phyloP scores from a whole-genome alignment of 1,140 invertebrate species.

The Drosophila bocqueti region DNA sequence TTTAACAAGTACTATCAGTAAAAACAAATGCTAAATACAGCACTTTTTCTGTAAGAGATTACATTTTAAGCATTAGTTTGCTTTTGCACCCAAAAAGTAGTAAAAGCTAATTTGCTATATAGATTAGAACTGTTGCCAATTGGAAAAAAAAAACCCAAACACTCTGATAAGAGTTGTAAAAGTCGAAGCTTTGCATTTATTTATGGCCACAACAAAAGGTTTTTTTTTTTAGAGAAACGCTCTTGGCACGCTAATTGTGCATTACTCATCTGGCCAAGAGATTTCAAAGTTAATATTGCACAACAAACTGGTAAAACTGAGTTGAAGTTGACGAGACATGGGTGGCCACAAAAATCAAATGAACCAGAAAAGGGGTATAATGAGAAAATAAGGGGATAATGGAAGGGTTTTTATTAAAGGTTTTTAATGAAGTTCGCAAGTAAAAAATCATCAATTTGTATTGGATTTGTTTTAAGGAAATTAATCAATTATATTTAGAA shows the following conservation, averaged over 20 bases:
- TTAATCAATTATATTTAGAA: neutral
- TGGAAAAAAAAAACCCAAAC: neutral
- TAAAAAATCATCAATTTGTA: neutral
- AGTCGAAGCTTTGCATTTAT: neutral
- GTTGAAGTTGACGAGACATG: conserved; percentile 8
- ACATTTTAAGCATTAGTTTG: neutral
- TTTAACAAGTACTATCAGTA: neutral
- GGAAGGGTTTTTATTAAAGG: neutral
- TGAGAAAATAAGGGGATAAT: neutral
- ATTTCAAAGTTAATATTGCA: conserved; percentile 43
- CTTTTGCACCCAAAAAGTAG: neutral
- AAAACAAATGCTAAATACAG: neutral
- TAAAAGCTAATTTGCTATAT: neutral
- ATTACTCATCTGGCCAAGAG: conserved; percentile 32
- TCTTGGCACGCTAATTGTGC: conserved; percentile 9
- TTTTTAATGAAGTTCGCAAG: too few relatives aligned
- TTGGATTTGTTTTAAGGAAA: neutral
- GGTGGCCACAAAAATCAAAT: neutral
- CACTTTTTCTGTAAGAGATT: neutral
- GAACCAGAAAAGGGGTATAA: neutral
- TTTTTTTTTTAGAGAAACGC: neutral
- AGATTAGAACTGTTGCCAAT: conserved; percentile 1
- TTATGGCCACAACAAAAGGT: conserved; percentile 19
- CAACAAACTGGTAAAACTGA: conserved; percentile 35
- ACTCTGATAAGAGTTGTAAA: conserved; percentile 3